Base-by-base conservation (phyloP, 1,140 invertebrate genomes). In the Drosophila erecta region DNA sequence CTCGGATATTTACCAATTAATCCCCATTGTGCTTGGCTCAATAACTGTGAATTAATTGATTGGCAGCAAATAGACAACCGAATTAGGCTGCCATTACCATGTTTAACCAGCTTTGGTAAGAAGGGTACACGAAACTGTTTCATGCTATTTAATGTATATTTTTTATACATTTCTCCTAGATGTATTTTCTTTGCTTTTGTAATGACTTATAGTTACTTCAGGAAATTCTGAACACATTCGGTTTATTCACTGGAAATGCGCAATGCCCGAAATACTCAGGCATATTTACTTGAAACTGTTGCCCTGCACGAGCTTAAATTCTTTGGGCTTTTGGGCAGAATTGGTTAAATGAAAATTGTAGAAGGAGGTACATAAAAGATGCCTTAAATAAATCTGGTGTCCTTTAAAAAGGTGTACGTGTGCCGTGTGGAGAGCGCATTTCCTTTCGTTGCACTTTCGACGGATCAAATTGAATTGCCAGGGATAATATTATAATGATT, bases 401-500 rank as follows among this genome's bases (percentile, higher is more conserved):
- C 8, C 30, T 30, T 30, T 30, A 30, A 30, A 30, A 10, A 10
- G 8, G 30, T 30, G 30, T 30, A 30, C 30, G 7, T 30, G 30
- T 30, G 30, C 30, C 30, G 7, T 7, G 22, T n/a, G 14, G 46
- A 4, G 46, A 27, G 22, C 27, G 33, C 49, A 55, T 67, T 55
- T 67, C 22, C 49, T 35, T 70, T 24, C 62, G 66, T 20, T 74
- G 56, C 67, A 61, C 50, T 72, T 40, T 43, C 27, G n/a, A 53
- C 43, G 6, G 35, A 10, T 27, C 30, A 50, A 72, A 72, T 71
- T 71, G 35, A 71, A 72, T 72, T 72, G 33, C 53, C 17, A 35
- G 43, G 46, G 30, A 74, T 59, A 74, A 60, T 73, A 46, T 46
- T 49, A 20, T 73, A 73, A 72, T 73, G 70, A 73, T 72, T 72